phyloP scores from a whole-genome alignment of 2,113 vertebrate species.

The Rhadina sibilatrix region DNA sequence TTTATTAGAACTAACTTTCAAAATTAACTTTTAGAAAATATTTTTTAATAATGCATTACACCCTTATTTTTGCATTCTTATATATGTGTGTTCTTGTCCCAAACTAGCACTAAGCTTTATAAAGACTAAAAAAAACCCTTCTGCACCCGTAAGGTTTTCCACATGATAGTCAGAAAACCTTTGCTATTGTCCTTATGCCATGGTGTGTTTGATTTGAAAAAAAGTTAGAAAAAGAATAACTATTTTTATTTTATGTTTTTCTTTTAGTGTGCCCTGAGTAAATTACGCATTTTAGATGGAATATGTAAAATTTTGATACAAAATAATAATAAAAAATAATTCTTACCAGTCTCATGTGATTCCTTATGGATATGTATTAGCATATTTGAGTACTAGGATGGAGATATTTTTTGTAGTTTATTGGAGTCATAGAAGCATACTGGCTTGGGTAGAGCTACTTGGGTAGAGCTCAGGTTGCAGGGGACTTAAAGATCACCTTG shows the following conservation, averaged over 20 bases:
- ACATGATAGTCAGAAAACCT: not conserved
- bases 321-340: constrained; percentile 47
- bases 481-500: not conserved
- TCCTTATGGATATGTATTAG: not conserved
- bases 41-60: not conserved
- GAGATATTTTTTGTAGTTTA: not conserved
- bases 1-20: not conserved
- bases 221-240: not conserved
- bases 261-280: constrained; percentile 41
- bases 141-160: not conserved
- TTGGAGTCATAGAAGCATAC: not conserved
- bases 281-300: constrained; percentile 47
- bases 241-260: constrained; percentile 46
- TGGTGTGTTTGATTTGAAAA: not conserved
- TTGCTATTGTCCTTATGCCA: not conserved
- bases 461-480: not conserved
- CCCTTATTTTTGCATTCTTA: rapidly evolving
- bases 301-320: constrained; percentile 64
- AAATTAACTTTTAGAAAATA: not conserved
- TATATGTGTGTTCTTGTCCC: not conserved
- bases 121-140: not conserved
- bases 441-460: not conserved
- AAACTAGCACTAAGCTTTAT: not conserved
- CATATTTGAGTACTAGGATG: not conserved
- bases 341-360: not conserved